Conservation (phyloP, 2,797 vertebrate species). For the Sebastes kiyomatsui region DNA sequence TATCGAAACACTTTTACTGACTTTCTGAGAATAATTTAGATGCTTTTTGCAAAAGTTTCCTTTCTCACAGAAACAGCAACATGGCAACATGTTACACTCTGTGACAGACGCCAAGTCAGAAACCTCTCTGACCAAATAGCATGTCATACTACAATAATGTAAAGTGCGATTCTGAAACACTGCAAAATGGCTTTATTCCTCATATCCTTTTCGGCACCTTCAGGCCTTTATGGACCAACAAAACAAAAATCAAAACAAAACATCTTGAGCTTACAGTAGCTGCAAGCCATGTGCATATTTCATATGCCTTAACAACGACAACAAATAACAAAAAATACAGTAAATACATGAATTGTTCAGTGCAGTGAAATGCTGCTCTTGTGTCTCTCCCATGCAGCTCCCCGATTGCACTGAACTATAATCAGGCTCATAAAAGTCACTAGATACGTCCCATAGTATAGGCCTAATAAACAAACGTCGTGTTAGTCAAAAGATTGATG, state of each 20-base stretch:
- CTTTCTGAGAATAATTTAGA: neutral
- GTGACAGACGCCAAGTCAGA: neutral
- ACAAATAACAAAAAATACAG: neutral
- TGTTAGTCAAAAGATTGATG: slow-evolving; percentile 92
- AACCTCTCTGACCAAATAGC: neutral
- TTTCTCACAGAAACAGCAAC: neutral
- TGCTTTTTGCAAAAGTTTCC: neutral
- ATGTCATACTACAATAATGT: neutral
- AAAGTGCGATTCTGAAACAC: neutral
- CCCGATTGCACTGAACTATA: slow-evolving; percentile 63
- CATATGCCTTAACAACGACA: neutral
- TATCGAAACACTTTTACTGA: neutral
- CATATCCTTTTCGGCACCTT: neutral
- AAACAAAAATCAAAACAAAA: neutral
- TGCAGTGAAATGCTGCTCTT: neutral
- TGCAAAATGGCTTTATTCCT: neutral
- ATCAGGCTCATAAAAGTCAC: slow-evolving; percentile 85
- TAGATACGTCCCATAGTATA: slow-evolving; percentile 84
- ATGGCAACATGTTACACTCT: neutral
- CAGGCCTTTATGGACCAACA: neutral
- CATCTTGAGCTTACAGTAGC: neutral
- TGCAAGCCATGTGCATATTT: neutral
- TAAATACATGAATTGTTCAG: neutral
- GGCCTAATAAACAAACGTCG: slow-evolving; percentile 92
- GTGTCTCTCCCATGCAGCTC: neutral